Percentiles rank a stretch among this genome's conserved stretches.
Evolutionary conservation across 2,113 vertebrate genomes (phyloP).

Genomic region (Taurulus bubalis): DNA sequence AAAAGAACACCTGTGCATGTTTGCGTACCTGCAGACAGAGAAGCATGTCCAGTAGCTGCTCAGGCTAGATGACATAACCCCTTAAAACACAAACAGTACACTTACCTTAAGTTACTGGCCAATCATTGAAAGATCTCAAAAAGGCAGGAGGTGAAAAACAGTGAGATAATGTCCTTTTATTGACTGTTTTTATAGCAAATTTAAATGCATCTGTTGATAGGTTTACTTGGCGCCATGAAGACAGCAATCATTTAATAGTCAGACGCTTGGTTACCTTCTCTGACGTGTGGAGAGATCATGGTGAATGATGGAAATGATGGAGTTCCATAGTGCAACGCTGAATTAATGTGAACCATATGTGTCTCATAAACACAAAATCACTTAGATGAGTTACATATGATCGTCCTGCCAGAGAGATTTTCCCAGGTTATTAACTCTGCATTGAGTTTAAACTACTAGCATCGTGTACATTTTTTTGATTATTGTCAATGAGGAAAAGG

Average conservation of each 20-base stretch:
- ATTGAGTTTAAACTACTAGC: constrained; percentile 8
- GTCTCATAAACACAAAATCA: constrained; percentile 43
- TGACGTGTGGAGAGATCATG: constrained; percentile 13
- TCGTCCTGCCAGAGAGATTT: neutral
- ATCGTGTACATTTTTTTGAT: constrained; percentile 4
- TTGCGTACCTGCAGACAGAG: neutral
- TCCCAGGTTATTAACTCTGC: constrained; percentile 29
- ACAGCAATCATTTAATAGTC: too few species aligned
- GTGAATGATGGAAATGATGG: neutral
- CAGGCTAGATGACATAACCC: neutral
- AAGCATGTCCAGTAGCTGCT: neutral
- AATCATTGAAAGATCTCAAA: neutral
- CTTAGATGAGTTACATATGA: constrained; percentile 31
- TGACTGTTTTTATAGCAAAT: neutral
- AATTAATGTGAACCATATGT: constrained; percentile 50
- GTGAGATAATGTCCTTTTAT: too few species aligned
- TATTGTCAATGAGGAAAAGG: neutral
- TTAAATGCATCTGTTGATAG: neutral
- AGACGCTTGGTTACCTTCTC: neutral
- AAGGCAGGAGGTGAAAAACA: neutral
- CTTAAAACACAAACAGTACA: neutral
- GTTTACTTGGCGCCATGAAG: neutral
- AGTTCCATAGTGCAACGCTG: neutral
- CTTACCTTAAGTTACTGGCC: neutral
- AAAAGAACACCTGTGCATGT: neutral